Evolutionary conservation across 2,113 vertebrate species (phyloP).

Genomic region (Solea senegalensis): DNA sequence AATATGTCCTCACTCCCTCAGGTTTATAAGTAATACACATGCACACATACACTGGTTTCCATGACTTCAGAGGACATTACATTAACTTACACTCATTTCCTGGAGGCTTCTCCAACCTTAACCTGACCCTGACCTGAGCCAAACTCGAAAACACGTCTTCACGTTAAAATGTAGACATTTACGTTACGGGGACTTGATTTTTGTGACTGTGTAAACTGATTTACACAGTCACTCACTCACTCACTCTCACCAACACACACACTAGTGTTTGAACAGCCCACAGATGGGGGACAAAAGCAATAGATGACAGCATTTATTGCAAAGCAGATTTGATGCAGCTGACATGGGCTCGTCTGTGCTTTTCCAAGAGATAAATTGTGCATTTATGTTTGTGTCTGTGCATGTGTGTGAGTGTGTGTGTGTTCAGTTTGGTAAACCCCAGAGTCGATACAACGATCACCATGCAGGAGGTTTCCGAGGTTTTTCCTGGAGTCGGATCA

Average conservation of each 20-base stretch:
- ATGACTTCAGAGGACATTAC: no score
- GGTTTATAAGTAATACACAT: not conserved
- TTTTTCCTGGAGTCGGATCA: not conserved
- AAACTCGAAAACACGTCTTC: not conserved
- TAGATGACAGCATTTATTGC: conserved; percentile 33
- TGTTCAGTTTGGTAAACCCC: not conserved
- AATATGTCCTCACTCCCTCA: no score
- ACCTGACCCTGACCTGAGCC: not conserved
- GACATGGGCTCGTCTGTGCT: conserved; percentile 16
- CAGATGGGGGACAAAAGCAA: conserved; percentile 18
- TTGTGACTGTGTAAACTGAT: conserved; percentile 1
- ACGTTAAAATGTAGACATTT: no score
- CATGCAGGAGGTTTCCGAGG: not conserved
- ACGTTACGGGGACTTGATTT: not conserved
- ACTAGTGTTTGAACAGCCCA: conserved; percentile 47
- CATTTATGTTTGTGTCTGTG: conserved; percentile 1
- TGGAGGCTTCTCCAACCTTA: no score
- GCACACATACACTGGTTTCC: no score
- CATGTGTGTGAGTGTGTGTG: conserved; percentile 18
- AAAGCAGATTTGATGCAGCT: conserved; percentile 36
- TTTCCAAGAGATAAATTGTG: conserved; percentile 32
- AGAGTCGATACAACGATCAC: not conserved
- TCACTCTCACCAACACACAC: not conserved
- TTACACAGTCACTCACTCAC: conserved; percentile 6
- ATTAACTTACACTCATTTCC: no score